Evolutionary conservation across 2,888 invertebrate genomes (phyloP), one percentile per base, ranked within the genome.

Genomic region (Anaspis maculata): DNA sequence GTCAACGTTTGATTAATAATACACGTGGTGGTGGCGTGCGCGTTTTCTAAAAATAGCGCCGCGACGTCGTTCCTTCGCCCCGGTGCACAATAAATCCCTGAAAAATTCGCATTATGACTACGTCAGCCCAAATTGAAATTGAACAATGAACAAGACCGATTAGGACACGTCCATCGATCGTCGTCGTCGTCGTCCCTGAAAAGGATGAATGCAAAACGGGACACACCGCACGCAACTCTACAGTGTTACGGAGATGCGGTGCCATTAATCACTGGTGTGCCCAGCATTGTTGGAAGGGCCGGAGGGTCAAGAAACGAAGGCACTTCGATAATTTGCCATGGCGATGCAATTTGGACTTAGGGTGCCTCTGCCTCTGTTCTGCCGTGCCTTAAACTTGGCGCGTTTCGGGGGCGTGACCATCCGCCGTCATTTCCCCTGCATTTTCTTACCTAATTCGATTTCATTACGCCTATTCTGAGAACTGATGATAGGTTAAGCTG

Each of bases 241-340:
- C 33, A 21, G 39, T 39, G 44, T 36, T 30, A 32, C 16, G 39
- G 25, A 37, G n/a, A n/a, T n/a, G n/a, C 40, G 39, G 41, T 26
- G 27, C 32, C 46, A 45, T 47, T 42, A 45, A 47, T 47, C 46
- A 47, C 36, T 32, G 9, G 35, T n/a, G 15, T 37, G 28, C 32
- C 32, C 34, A 6, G 19, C 38, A 39, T 38, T 46, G 38, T 37
- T 39, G 40, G 27, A 7, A 25, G n/a, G 39, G 40, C 38, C 37
- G 26, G 31, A 41, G 39, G 45, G 48, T 45, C 45, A 42, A 46
- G 40, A 41, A 44, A 48, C 44, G 37, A n/a, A n/a, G n/a, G n/a
- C n/a, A n/a, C n/a, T n/a, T n/a, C n/a, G n/a, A n/a, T n/a, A n/a
- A n/a, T n/a, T n/a, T n/a, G n/a, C n/a, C n/a, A n/a, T n/a, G n/a